These are phyloP conservation scores for Caenorhabditis becei DNA, from an alignment of 2,888 invertebrate genomes.

Conservation along the genomic window DNA sequence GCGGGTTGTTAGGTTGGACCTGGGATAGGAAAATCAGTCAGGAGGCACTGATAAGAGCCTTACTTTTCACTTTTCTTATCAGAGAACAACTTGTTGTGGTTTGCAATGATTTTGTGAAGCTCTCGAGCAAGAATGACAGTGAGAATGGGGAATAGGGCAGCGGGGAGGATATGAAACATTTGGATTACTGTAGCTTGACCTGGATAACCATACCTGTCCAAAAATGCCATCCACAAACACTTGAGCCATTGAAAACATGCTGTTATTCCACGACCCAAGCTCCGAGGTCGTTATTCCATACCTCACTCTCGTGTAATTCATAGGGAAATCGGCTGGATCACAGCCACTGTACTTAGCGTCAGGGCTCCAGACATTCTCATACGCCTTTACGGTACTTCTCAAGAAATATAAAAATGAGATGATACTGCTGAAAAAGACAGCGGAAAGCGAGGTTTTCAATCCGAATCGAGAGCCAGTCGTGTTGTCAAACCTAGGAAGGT, in stretches of 20 bases:
- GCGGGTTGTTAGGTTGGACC: not conserved
- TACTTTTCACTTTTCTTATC: not conserved
- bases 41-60: no score
- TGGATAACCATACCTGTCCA: not conserved
- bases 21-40: not conserved
- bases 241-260: not conserved
- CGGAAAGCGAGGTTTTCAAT: no score
- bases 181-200: no score
- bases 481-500: no score
- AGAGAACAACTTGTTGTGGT: not conserved
- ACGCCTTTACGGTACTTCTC: no score
- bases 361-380: no score
- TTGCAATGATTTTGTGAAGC: not conserved
- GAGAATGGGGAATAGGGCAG: not conserved
- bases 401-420: no score
- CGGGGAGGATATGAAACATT: not conserved
- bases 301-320: not conserved
- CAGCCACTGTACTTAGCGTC: not conserved
- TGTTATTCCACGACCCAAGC: not conserved
- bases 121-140: not conserved
- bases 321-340: not conserved
- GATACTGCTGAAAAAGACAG: no score
- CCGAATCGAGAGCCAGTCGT: no score
- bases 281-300: not conserved
- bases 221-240: slow-evolving; percentile 2